Evolutionary conservation across 1,140 invertebrate species (phyloP), one percentile per base, ranked within the genome.

Genomic region (Branchinecta lynchi): DNA sequence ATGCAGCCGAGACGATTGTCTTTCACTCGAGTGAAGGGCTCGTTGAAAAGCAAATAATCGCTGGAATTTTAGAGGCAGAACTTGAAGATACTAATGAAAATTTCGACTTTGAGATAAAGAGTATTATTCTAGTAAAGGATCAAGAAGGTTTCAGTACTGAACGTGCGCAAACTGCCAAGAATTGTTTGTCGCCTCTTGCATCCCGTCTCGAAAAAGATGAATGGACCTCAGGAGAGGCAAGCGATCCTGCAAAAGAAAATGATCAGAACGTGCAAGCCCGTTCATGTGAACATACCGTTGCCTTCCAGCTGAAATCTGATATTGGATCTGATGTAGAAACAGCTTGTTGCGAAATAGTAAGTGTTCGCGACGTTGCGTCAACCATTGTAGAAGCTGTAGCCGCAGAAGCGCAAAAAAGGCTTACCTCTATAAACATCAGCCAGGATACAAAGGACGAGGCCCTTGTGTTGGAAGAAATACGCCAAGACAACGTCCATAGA

Each of bases 31-130:
- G 51, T 20, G 51, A 60, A 60, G 51, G 17, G 17, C 3, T 60
- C 12, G 12, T 60, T 60, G 51, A 60, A 15, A 60, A 60, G 17
- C 51, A 60, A 10, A 71, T 46, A 43, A 71, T 72, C 45, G 46
- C 66, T 43, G 66, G 71, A 43, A 70, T 79, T 43, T 74, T 74
- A 70, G 74, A 76, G 72, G 74, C 76, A 68, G 80, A 82, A 73
- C 80, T 80, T 7, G 74, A 76, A 69, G 76, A 75, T 66, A 79
- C 83, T 51, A 82, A 82, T 0, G 76, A 79, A 70, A 78, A 80
- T 73, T 76, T 84, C 69, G 77, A 84, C 10, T 79, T 80, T 70
- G 78, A 82, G 74, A 82, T 83, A 60, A 82, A 83, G 76, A 74
- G 72, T 8, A 81, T 82, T 75, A 77, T 83, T 20, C 74, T 79